Base-by-base conservation (phyloP, 2,797 vertebrate species). In the Sphenodon punctatus region DNA sequence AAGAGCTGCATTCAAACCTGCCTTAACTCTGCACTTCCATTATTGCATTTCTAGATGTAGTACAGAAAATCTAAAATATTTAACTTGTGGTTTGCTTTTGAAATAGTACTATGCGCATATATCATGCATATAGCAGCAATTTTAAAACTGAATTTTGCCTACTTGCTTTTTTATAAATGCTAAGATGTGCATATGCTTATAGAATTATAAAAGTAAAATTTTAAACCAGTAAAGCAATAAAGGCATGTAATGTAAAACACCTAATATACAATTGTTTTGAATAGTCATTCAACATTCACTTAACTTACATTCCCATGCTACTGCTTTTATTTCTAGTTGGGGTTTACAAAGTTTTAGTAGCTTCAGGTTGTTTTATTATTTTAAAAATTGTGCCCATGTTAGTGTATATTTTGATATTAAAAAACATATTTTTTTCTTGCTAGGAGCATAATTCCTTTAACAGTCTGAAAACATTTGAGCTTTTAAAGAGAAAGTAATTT, bases 271-370 rank as follows among this genome's bases (percentile, higher is more conserved):
- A n/a, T n/a, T n/a, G n/a, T n/a, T n/a, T n/a, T n/a, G n/a, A n/a
- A n/a, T n/a, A 84, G 73, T 79, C 64, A 81, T 51, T 73, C 73
- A 83, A 27, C 77, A 76, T 78, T 78, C 76, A 75, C 79, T 82
- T 92, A 91, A 93, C 88, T 75, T 39, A 67, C 59, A 85, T 79
- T 86, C 83, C 82, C 89, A 81, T 78, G 88, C 89, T 90, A 90
- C 84, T 66, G 80, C 86, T 77, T 75, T 82, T 84, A 86, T 30
- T 49, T 83, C 39, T 81, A 88, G 71, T 79, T 85, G 72, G 87
- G 63, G 5, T 2, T 49, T 70, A 61, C 16, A 67, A 61, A 74
- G 36, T 69, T 77, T 67, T 56, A n/a, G 2, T 46, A 71, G 42
- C 61, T 58, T 51, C 13, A 48, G 39, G 34, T 53, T 25, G 67